These are phyloP conservation scores for Alethe diademata DNA, from an alignment of 2,113 vertebrate species.

Conservation along the genomic window DNA sequence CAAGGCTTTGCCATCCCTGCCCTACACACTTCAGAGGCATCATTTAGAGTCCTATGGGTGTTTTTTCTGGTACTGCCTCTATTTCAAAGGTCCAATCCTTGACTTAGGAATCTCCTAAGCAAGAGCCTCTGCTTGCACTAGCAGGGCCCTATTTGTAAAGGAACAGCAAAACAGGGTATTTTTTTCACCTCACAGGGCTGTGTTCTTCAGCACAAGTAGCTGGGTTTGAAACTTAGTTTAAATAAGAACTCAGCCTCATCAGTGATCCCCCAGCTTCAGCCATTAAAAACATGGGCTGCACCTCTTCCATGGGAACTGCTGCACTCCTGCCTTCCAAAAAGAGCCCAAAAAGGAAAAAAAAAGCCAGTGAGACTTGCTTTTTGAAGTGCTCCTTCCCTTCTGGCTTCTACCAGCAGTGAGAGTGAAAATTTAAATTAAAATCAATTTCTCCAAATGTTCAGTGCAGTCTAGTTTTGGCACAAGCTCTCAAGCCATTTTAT, in stretches of 20 bases:
- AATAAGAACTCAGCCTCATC: background rate
- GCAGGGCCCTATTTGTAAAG: background rate
- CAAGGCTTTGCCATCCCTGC: background rate
- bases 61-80: background rate
- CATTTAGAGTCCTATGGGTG: background rate
- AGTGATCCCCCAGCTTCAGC: background rate
- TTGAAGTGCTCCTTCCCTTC: constrained; percentile 43
- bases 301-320: background rate
- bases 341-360: background rate
- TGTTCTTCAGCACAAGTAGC: background rate
- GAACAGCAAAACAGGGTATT: background rate
- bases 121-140: background rate
- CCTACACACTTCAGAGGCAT: background rate
- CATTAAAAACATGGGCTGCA: background rate
- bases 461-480: constrained; percentile 57
- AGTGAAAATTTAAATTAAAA: constrained; percentile 56
- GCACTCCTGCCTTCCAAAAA: background rate
- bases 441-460: constrained; percentile 61
- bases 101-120: background rate
- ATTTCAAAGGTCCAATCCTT: background rate
- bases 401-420: constrained; percentile 44
- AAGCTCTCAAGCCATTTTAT: constrained; percentile 44
- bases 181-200: background rate
- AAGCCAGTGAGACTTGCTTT: background rate
- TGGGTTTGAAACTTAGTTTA: background rate